Evolutionary conservation across 2,797 vertebrate genomes (phyloP).

Genomic region (Phataginus tricuspis): DNA sequence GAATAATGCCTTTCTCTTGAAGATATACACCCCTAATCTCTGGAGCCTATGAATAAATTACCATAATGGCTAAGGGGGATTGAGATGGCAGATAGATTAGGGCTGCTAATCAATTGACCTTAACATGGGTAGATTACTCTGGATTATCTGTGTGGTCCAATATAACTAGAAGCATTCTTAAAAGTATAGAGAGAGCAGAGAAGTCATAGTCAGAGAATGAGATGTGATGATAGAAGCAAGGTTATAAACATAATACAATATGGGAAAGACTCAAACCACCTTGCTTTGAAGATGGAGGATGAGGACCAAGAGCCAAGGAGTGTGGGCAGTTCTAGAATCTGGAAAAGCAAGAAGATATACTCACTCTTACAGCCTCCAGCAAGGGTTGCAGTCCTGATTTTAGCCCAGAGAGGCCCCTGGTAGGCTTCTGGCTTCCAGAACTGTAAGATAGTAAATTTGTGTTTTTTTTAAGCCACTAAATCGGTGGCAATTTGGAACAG

Average conservation of each 20-base stretch:
- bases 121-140: background rate
- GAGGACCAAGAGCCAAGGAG: background rate
- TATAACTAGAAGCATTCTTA: background rate
- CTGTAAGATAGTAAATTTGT: background rate
- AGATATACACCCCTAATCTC: background rate
- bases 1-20: background rate
- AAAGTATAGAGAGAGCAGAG: background rate
- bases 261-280: background rate
- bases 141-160: background rate
- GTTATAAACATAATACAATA: background rate
- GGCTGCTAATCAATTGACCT: background rate
- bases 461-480: background rate
- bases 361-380: background rate
- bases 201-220: background rate
- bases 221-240: background rate
- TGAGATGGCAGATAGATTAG: background rate
- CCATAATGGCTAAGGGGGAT: background rate
- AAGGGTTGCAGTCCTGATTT: background rate
- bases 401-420: background rate
- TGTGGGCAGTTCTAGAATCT: background rate
- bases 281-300: background rate
- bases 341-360: background rate
- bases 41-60: background rate
- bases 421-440: background rate
- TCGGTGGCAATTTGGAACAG: background rate